phyloP scores from a whole-genome alignment of 2,113 vertebrate species.

The Paracanthobrama guichenoti region DNA sequence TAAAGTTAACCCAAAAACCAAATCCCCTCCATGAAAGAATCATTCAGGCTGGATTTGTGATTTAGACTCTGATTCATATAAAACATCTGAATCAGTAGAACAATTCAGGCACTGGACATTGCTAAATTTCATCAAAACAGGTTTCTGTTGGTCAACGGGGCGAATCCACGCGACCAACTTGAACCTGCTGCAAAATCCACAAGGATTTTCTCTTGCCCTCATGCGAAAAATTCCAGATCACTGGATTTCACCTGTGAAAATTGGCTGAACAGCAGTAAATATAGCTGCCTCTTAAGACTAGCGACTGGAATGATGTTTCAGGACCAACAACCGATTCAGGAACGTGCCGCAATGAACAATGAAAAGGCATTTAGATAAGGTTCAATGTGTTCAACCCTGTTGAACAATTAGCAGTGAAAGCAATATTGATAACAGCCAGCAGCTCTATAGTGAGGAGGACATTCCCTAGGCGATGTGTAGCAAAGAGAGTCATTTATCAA shows the following conservation, averaged over 20 bases:
- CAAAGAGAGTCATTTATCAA: constrained; percentile 71
- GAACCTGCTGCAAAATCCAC: not conserved
- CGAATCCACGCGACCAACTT: not conserved
- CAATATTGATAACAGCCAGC: constrained; percentile 27
- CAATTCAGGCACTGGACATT: not conserved
- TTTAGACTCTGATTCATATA: not conserved
- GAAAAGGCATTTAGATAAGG: constrained; percentile 4
- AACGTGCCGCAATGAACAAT: not conserved
- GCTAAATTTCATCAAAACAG: not conserved
- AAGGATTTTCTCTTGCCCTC: not conserved
- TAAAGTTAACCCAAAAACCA: no score
- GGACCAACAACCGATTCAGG: not conserved
- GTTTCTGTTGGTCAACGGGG: not conserved
- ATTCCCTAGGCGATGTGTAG: constrained; percentile 60
- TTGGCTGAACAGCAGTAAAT: not conserved
- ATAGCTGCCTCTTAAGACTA: not conserved
- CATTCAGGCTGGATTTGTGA: not conserved
- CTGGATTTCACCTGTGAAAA: not conserved
- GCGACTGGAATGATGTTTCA: not conserved
- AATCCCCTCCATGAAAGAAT: no score
- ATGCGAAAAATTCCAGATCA: not conserved
- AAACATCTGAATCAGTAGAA: not conserved
- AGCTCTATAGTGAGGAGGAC: constrained; percentile 42
- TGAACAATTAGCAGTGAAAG: constrained; percentile 29
- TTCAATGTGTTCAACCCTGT: constrained; percentile 28